Conservation (phyloP, 1,140 invertebrate genomes). For the Zaprionus camerounensis region DNA sequence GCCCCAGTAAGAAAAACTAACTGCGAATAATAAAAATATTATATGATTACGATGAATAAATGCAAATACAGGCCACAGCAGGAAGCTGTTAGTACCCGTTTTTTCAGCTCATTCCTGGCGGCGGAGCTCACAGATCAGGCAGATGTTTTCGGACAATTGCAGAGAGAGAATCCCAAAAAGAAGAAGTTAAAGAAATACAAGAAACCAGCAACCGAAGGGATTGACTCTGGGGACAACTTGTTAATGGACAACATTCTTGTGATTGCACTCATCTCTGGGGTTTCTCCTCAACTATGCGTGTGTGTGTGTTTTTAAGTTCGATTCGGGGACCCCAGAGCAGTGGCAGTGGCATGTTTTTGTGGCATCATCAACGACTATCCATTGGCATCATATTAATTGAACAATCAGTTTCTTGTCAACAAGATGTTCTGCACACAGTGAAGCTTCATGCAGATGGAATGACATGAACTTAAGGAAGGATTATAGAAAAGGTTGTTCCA, state of each 20-base stretch:
- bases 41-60: conserved; percentile 83
- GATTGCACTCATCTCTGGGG: conserved; percentile 46
- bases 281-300: conserved; percentile 30
- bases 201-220: not conserved
- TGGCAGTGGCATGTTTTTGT: conserved; percentile 17
- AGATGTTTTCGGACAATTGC: conserved; percentile 60
- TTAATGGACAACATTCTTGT: conserved; percentile 74
- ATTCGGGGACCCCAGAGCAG: conserved; percentile 10
- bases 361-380: conserved; percentile 12
- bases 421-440: conserved; percentile 54
- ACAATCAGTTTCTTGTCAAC: conserved; percentile 63
- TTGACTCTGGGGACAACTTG: conserved; percentile 70
- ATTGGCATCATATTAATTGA: conserved; percentile 54
- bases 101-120: not conserved
- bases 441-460: not conserved
- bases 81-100: conserved; percentile 43
- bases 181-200: conserved; percentile 7
- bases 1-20: conserved; percentile 59
- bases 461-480: not conserved
- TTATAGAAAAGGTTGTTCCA: not conserved
- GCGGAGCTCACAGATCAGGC: conserved; percentile 46
- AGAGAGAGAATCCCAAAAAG: conserved; percentile 2
- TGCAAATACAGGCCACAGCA: conserved; percentile 64
- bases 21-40: conserved; percentile 82
- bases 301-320: not conserved